Conservation (phyloP, 2,888 invertebrate species). For the Drosophila borealis region DNA sequence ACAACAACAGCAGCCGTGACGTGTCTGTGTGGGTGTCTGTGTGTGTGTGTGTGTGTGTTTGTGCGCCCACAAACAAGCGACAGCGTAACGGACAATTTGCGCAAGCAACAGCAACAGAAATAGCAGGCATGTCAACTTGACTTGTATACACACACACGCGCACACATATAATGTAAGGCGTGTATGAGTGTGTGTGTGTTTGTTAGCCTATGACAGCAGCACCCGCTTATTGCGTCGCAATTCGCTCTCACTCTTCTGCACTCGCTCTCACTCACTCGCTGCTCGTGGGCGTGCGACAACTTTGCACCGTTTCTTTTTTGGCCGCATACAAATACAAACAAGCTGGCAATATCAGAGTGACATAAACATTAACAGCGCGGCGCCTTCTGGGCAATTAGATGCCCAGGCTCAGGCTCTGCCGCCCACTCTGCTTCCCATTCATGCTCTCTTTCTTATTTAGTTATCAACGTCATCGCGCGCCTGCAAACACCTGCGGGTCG, state of each 20-base stretch:
- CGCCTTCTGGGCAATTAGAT: slow-evolving; percentile 45
- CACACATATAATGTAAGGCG: slow-evolving; percentile 7
- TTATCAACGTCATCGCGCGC: slow-evolving; percentile 48
- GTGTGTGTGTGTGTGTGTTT: slow-evolving; percentile 11
- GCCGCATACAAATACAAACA: slow-evolving; percentile 27
- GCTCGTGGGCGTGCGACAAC: slow-evolving; percentile 43
- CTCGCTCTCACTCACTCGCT: neutral
- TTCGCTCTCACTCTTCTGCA: slow-evolving; percentile 2
- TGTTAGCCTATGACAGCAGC: slow-evolving; percentile 38
- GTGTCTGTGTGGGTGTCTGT: slow-evolving; percentile 7
- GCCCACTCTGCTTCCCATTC: slow-evolving; percentile 3
- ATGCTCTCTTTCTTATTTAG: slow-evolving; percentile 2
- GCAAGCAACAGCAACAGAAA: slow-evolving; percentile 41
- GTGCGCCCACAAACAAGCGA: slow-evolving; percentile 28
- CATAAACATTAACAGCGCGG: slow-evolving; percentile 36
- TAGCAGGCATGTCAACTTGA: slow-evolving; percentile 29
- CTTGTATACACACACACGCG: slow-evolving; percentile 19
- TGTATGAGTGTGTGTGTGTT: slow-evolving; percentile 8
- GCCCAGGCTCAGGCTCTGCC: slow-evolving; percentile 22
- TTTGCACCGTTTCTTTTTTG: slow-evolving; percentile 39
- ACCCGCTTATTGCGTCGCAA: slow-evolving; percentile 65
- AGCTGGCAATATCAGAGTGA: slow-evolving; percentile 40
- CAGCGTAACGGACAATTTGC: slow-evolving; percentile 37
- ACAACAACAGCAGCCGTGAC: slow-evolving; percentile 37
- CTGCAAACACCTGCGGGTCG: slow-evolving; percentile 55